phyloP scores from a whole-genome alignment of 2,113 vertebrate genomes.

The Vireo altiloquus region DNA sequence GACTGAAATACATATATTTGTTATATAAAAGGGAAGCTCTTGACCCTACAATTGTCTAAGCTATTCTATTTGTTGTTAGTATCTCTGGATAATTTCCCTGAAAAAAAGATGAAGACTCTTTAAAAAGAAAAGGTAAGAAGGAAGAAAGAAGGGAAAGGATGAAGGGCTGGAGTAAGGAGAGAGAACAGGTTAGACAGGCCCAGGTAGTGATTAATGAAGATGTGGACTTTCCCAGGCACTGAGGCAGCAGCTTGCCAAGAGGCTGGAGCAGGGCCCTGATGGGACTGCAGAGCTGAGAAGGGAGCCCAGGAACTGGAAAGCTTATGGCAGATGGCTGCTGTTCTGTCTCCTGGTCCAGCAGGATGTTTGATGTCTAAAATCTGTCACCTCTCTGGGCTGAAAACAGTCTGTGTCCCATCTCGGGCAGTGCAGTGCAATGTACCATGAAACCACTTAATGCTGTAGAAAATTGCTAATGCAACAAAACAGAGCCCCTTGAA shows the following conservation, averaged over 20 bases:
- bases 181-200: neutral
- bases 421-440: neutral
- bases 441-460: conserved; percentile 55
- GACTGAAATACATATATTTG: neutral
- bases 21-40: neutral
- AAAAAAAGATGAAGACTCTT: neutral
- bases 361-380: neutral
- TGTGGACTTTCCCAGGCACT: neutral
- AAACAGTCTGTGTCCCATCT: neutral
- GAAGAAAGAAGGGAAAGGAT: neutral
- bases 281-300: neutral
- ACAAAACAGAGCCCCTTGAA: conserved; percentile 36
- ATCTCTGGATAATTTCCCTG: neutral
- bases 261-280: neutral
- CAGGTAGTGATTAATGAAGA: neutral
- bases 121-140: neutral
- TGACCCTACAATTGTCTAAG: neutral
- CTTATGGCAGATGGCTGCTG: neutral
- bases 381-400: neutral
- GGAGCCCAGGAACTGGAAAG: neutral
- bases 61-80: neutral
- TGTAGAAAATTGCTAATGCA: conserved; percentile 54
- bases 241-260: neutral
- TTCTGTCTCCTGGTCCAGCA: neutral
- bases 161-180: neutral